These are phyloP conservation scores for Lucilia sericata DNA, from an alignment of 1,140 invertebrate species.

Conservation along the genomic window DNA sequence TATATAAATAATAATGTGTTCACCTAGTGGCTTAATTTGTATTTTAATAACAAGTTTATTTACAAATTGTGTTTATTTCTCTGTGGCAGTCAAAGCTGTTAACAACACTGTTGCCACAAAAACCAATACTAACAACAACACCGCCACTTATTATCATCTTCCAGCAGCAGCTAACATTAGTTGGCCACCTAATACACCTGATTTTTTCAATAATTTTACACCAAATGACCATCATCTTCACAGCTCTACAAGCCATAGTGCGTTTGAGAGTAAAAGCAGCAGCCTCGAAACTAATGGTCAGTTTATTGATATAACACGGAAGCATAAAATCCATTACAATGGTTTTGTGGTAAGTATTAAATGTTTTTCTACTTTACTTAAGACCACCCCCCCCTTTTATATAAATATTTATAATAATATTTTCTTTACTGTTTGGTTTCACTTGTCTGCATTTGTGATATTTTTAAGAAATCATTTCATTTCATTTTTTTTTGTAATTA, in stretches of 20 bases:
- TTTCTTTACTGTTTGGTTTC: not conserved
- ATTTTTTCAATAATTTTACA: not conserved
- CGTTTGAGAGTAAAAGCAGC: not conserved
- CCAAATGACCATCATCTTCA: not conserved
- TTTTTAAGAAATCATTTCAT: not conserved
- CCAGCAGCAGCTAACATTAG: too few relatives aligned
- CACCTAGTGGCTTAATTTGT: conserved; percentile 23
- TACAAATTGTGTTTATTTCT: not conserved
- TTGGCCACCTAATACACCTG: not conserved
- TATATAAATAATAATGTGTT: conserved; percentile 27
- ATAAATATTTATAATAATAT: conserved; percentile 4
- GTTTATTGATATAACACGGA: conserved; percentile 43
- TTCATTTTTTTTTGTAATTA: not conserved
- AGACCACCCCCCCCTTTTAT: not conserved
- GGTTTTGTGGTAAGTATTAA: conserved; percentile 29
- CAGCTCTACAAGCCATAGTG: not conserved
- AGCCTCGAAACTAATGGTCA: not conserved
- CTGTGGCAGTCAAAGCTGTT: not conserved
- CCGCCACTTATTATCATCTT: too few relatives aligned
- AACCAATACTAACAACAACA: not conserved
- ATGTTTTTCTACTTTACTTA: conserved; percentile 12
- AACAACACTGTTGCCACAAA: not conserved
- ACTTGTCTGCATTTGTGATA: conserved; percentile 5
- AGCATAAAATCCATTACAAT: conserved; percentile 33
- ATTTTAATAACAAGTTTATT: conserved; percentile 32